Evolutionary conservation across 92 coral and sea anemone species (phyloP).

Genomic region (Palythoa grandis): DNA sequence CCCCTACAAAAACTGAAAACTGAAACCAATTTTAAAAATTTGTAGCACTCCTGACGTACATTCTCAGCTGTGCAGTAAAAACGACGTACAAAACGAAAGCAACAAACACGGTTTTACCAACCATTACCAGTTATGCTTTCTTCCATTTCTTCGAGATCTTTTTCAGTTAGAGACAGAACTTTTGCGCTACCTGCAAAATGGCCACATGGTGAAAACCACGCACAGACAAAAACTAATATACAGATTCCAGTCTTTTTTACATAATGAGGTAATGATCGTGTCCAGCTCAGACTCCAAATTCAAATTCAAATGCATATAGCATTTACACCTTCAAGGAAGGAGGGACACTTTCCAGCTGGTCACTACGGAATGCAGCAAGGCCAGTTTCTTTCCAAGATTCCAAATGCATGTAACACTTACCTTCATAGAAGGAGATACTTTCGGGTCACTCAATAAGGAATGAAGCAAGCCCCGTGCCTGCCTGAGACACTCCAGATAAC

Average conservation of each 20-base stretch:
- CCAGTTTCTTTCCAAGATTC: not conserved
- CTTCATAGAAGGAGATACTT: not conserved
- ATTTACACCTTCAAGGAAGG: not conserved
- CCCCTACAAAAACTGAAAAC: no score
- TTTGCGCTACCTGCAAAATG: not conserved
- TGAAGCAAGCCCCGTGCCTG: no score
- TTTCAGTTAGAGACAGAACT: slow-evolving; percentile 9
- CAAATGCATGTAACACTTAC: not conserved
- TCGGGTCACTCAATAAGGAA: not conserved
- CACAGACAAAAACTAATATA: no score
- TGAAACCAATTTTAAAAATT: no score
- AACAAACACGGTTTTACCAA: not conserved
- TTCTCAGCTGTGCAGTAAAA: not conserved
- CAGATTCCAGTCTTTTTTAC: not conserved
- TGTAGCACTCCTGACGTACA: no score
- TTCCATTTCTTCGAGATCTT: not conserved
- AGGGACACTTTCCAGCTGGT: not conserved
- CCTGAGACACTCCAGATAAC: not conserved
- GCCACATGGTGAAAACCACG: not conserved
- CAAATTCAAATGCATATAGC: no score
- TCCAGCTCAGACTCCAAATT: no score
- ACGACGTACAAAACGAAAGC: not conserved
- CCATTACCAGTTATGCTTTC: slow-evolving; percentile 16
- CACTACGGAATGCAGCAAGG: not conserved
- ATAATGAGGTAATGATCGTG: not conserved